phyloP scores from a whole-genome alignment of 2,113 vertebrate genomes.

The Trematocara zebra region DNA sequence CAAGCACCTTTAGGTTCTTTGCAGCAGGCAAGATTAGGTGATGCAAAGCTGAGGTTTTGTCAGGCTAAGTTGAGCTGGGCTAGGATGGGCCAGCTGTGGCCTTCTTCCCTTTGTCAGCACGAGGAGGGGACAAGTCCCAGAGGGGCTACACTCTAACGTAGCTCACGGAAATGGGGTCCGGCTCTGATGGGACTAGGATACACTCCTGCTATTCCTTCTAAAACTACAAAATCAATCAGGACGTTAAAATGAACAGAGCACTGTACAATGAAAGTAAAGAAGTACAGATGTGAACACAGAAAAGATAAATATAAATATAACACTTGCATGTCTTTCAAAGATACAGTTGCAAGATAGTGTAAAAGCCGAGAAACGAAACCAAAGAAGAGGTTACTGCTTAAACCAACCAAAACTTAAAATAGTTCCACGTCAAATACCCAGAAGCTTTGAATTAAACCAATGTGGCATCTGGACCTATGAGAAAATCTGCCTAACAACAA shows the following conservation, averaged over 20 bases:
- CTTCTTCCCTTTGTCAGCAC: conserved; percentile 62
- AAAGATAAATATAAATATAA: not conserved
- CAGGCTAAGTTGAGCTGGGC: not conserved
- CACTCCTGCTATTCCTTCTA: conserved; percentile 43
- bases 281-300: not conserved
- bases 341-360: not conserved
- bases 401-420: not conserved
- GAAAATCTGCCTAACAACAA: conserved; percentile 72
- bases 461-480: conserved; percentile 28
- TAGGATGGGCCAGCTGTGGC: conserved; percentile 32
- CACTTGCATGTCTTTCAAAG: not conserved
- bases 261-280: not conserved
- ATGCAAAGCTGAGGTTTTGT: not conserved
- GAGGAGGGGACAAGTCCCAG: conserved; percentile 65
- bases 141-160: conserved; percentile 42
- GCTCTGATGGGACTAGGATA: conserved; percentile 63
- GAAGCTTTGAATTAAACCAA: conserved; percentile 20
- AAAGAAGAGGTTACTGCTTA: not conserved
- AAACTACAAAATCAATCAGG: conserved; percentile 63
- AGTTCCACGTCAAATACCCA: not conserved
- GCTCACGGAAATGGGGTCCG: conserved; percentile 67
- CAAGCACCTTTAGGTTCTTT: conserved; percentile 32
- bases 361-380: not conserved
- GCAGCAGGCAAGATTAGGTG: conserved; percentile 12
- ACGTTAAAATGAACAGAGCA: conserved; percentile 17